These are phyloP conservation scores for Oplegnathus fasciatus DNA, from an alignment of 2,113 vertebrate species.

Conservation along the genomic window DNA sequence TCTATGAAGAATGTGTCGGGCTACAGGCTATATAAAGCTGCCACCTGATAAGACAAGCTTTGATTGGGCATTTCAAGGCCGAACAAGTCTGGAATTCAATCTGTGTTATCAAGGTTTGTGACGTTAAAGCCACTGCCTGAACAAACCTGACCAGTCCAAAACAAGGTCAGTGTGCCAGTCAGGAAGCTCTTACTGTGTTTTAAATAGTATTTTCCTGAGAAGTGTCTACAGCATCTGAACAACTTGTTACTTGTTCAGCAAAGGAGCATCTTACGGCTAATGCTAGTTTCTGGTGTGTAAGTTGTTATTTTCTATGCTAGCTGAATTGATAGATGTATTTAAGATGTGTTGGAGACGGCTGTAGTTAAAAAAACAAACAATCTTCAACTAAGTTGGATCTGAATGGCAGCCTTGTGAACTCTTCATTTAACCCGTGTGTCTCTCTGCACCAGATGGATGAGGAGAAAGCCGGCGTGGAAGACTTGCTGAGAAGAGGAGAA, in stretches of 20 bases:
- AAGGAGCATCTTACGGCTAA: neutral
- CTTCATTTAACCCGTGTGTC: slow-evolving; percentile 4
- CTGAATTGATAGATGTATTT: neutral
- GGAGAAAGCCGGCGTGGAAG: slow-evolving; percentile 90
- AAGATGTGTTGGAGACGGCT: neutral
- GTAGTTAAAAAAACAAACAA: neutral
- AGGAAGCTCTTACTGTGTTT: slow-evolving; percentile 33
- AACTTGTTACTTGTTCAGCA: neutral
- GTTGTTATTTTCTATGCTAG: neutral
- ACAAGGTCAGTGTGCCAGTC: slow-evolving; percentile 58
- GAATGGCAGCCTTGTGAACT: neutral
- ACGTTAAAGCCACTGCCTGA: slow-evolving; percentile 48
- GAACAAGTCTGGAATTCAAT: slow-evolving; percentile 53
- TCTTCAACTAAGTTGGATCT: neutral
- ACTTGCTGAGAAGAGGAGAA: slow-evolving; percentile 90
- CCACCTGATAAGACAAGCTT: slow-evolving; percentile 43
- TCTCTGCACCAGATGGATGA: slow-evolving; percentile 87
- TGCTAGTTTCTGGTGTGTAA: neutral
- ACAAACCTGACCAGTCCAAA: slow-evolving; percentile 50
- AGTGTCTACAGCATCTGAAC: neutral
- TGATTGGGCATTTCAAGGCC: slow-evolving; percentile 55
- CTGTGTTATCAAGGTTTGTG: slow-evolving; percentile 71
- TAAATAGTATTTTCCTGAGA: slow-evolving; percentile 1
- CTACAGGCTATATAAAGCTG: slow-evolving; percentile 36
- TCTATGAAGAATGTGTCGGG: neutral